Conservation (phyloP, 2,888 invertebrate species). For the Lochmaea crataegi region DNA sequence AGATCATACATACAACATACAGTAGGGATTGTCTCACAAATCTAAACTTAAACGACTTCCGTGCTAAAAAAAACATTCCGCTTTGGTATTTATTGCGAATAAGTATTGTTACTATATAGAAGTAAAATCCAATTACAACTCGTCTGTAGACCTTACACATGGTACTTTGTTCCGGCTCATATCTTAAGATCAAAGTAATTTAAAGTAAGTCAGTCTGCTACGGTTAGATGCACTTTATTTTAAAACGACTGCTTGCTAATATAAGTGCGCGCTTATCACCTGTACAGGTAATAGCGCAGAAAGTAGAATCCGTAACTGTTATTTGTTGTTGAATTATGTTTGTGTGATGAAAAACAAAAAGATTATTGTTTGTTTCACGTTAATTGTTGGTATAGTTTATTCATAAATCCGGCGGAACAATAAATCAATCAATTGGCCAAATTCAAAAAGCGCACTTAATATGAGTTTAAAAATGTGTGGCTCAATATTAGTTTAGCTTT, state of each 20-base stretch:
- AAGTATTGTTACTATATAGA: neutral
- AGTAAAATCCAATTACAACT: constrained; percentile 1
- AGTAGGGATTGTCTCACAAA: neutral
- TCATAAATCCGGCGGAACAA: no score
- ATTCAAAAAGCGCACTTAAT: no score
- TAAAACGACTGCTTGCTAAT: neutral
- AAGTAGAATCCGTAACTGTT: neutral
- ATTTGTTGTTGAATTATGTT: neutral
- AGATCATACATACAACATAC: neutral
- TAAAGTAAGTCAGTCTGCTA: constrained; percentile 14
- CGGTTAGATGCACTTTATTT: neutral
- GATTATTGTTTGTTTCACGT: neutral
- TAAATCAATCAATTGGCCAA: no score
- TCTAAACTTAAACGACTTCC: constrained; percentile 1
- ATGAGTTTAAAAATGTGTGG: no score
- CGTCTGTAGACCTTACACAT: constrained; percentile 3
- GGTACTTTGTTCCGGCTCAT: constrained; percentile 12
- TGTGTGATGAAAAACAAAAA: no score
- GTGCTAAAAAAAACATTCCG: constrained; percentile 5
- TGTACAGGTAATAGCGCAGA: neutral
- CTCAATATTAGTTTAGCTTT: no score
- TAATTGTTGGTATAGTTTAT: neutral
- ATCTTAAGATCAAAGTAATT: constrained; percentile 16
- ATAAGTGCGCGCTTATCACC: neutral
- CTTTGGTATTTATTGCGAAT: constrained; percentile 13